Evolutionary conservation across 2,888 invertebrate species (phyloP).

Genomic region (Girardia tigrina): DNA sequence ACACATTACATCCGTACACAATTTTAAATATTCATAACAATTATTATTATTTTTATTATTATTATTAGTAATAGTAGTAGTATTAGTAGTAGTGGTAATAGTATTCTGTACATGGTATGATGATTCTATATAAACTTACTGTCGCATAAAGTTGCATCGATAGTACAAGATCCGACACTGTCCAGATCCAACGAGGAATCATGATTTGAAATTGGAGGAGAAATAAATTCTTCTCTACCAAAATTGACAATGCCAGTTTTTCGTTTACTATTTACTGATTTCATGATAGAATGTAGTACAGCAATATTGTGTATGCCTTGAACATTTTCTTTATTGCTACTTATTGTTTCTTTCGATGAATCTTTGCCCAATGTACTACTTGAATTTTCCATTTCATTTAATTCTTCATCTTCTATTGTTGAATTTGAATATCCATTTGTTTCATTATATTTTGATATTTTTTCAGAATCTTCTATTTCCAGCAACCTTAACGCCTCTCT

Average conservation of each 20-base stretch:
- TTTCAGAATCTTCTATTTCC: neutral
- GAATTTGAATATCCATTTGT: neutral
- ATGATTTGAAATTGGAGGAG: neutral
- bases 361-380: neutral
- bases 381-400: neutral
- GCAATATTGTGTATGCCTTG: neutral
- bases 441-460: neutral
- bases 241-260: constrained; percentile 14
- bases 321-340: neutral
- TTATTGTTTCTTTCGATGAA: neutral
- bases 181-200: neutral
- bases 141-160: no score
- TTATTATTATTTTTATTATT: no score
- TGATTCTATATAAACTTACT: no score
- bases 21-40: no score
- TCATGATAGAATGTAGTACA: neutral
- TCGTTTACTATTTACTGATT: neutral
- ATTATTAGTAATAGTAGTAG: no score
- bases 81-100: no score
- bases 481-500: neutral
- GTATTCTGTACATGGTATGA: no score
- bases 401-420: neutral
- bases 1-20: no score
- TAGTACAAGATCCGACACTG: neutral
- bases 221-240: neutral